phyloP scores from a whole-genome alignment of 1,140 invertebrate species.

The Hylyphantes graminicola region DNA sequence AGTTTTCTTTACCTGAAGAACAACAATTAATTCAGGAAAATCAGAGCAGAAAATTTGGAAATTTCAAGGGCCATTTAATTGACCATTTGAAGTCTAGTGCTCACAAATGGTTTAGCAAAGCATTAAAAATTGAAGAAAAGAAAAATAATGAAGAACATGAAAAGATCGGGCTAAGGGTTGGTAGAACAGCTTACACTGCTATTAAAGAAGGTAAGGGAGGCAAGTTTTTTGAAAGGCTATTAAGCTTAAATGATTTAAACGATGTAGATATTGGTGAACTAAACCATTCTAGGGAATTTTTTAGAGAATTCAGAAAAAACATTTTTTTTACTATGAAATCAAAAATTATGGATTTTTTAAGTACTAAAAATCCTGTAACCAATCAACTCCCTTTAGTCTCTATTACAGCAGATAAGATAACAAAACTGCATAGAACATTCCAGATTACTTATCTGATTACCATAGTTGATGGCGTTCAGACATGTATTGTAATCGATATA shows the following conservation, averaged over 20 bases:
- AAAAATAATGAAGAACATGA: constrained; percentile 26
- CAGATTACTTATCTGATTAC: constrained; percentile 21
- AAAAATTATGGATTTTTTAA: constrained; percentile 19
- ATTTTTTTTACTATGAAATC: constrained; percentile 32
- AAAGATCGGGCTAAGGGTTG: no score
- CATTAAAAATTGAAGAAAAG: constrained; percentile 12
- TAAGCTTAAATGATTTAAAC: constrained; percentile 30
- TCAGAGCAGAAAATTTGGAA: constrained; percentile 29
- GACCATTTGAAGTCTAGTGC: constrained; percentile 21
- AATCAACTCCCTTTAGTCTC: constrained; percentile 21
- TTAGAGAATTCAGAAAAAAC: constrained; percentile 22
- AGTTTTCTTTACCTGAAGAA: constrained; percentile 24
- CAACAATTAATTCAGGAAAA: constrained; percentile 29
- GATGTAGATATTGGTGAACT: constrained; percentile 29
- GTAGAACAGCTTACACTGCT: constrained; percentile 21
- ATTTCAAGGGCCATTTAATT: constrained; percentile 13
- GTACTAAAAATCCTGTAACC: constrained; percentile 20
- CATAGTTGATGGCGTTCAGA: constrained; percentile 16
- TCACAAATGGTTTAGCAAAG: constrained; percentile 28
- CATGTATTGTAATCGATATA: constrained; percentile 26
- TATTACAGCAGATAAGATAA: constrained; percentile 25
- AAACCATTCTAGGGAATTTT: constrained; percentile 30
- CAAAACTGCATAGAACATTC: constrained; percentile 25
- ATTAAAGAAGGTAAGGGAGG: constrained; percentile 23
- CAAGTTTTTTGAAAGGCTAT: constrained; percentile 19